These are phyloP conservation scores for Imbricaverruca yamaguchii DNA, from an alignment of 2,888 invertebrate species.

Conservation along the genomic window DNA sequence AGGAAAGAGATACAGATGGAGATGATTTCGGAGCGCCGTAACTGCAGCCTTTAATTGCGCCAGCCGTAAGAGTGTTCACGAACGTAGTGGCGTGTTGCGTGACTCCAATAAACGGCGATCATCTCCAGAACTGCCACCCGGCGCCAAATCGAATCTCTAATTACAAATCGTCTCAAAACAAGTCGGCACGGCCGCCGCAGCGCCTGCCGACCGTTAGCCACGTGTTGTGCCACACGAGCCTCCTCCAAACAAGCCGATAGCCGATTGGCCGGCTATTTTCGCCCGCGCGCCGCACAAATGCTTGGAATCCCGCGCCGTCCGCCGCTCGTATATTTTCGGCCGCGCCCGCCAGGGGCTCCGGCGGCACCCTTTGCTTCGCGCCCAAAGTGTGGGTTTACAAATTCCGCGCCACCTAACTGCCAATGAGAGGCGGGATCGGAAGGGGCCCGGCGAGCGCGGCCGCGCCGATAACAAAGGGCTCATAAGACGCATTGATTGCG, in stretches of 20 bases:
- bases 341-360: background rate
- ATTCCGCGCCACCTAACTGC: slow-evolving; percentile 16
- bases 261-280: background rate
- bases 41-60: too few species aligned
- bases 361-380: slow-evolving; percentile 18
- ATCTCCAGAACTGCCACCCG: too few species aligned
- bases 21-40: too few species aligned
- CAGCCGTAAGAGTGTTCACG: too few species aligned
- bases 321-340: background rate
- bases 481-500: slow-evolving; percentile 19
- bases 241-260: background rate
- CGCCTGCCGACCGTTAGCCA: background rate
- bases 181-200: background rate
- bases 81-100: too few species aligned
- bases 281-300: background rate
- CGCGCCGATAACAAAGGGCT: slow-evolving; percentile 14
- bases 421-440: background rate
- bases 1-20: too few species aligned
- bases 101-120: too few species aligned
- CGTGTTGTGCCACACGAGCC: background rate
- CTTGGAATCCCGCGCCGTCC: background rate
- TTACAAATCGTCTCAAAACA: background rate
- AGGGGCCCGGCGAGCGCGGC: background rate
- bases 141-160: background rate
- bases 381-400: slow-evolving; percentile 22